Base-by-base conservation (phyloP, 2,113 vertebrate genomes). In the Microtus ochrogaster region DNA sequence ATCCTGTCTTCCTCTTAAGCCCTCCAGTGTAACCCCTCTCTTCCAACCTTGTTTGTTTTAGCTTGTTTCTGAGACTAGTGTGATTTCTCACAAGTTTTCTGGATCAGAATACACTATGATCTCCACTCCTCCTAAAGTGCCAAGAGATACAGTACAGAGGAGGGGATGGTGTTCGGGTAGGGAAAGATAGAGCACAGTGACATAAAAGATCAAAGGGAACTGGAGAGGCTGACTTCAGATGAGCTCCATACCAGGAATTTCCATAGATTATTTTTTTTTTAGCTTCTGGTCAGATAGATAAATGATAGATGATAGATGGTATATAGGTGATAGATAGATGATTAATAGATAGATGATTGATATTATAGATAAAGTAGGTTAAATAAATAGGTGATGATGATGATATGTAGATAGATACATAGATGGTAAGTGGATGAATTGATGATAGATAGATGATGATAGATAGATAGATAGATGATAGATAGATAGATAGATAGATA, bases 21-120 rank as follows among this genome's bases (percentile, higher is more conserved):
- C 4, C 41, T 44, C 22, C 17, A 47, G 36, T n/a, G 2, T 0
- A 0, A 6, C 26, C 66, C n/a, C 41, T 70, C n/a, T 33, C 8
- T 73, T 70, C 70, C 70, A 76, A 49, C 36, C 41, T 66, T 52
- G 0, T 33, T 6, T 86, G 26, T 61, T 58, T 41, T 41, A 36
- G 13, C 2, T 68, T 41, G 63, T 47, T 33, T 63, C 55, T 39
- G 14, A 72, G 55, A 12, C 13, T 44, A 1, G 3, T n/a, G 47
- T 63, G 30, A 33, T 70, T 68, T 22, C 10, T 39, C 16, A 33
- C 10, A 13, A 41, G 16, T 3, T 28, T 77, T 41, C 65, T 11
- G 8, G 9, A 28, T 28, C 47, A 19, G 47, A 49, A 33, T 28
- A 49, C 22, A 0, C 4, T 12, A 52, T 7, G 11, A 61, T 26